Conservation (phyloP, 2,888 invertebrate genomes). For the Embidobia sp. region DNA sequence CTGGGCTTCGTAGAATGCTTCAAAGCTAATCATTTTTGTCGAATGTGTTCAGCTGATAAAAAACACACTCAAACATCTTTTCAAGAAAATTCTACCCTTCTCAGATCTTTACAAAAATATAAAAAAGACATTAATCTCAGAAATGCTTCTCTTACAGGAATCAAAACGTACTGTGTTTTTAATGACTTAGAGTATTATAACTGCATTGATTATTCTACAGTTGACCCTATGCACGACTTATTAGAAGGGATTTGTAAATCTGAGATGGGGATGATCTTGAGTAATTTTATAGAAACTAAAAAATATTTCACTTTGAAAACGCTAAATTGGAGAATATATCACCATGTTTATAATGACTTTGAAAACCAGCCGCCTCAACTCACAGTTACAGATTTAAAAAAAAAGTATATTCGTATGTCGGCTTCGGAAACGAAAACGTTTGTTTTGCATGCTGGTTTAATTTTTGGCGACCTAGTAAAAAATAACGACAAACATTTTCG, state of each 20-base stretch:
- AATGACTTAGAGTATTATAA: constrained; percentile 17
- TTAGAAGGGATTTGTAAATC: constrained; percentile 28
- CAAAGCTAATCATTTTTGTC: constrained; percentile 25
- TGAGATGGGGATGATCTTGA: constrained; percentile 19
- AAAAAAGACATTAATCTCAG: neutral
- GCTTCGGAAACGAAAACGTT: constrained; percentile 19
- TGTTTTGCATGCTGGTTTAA: constrained; percentile 2
- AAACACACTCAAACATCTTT: neutral
- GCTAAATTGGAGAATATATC: constrained; percentile 7
- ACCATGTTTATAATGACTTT: constrained; percentile 11
- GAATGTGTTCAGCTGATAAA: constrained; percentile 17
- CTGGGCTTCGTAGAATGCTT: constrained; percentile 51
- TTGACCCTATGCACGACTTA: constrained; percentile 39
- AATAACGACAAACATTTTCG: constrained; percentile 2
- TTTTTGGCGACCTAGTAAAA: constrained; percentile 8
- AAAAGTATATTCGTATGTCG: constrained; percentile 3
- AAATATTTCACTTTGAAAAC: constrained; percentile 18
- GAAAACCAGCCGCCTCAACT: constrained; percentile 1
- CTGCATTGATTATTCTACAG: constrained; percentile 12
- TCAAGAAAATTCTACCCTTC: neutral
- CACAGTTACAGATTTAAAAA: neutral
- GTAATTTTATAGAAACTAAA: constrained; percentile 11
- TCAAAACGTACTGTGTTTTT: constrained; percentile 30
- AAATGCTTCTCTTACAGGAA: neutral
- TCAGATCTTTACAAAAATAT: neutral